These are phyloP conservation scores for Latrodectus hesperus DNA, from an alignment of 2,888 invertebrate species.

Conservation along the genomic window DNA sequence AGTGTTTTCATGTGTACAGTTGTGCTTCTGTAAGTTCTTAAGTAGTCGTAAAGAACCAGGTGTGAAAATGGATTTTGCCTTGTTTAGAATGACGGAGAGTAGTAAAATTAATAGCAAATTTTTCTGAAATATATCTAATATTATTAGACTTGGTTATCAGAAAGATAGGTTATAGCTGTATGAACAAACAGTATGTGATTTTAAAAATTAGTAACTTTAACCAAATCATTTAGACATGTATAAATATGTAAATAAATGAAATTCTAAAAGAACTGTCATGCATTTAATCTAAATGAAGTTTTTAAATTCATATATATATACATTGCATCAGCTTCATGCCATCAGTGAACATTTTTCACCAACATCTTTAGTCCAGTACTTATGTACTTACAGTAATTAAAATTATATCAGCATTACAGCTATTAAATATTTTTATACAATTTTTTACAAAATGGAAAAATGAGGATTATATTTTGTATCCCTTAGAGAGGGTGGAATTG, in stretches of 20 bases:
- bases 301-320: neutral
- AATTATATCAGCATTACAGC: constrained; percentile 8
- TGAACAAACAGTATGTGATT: neutral
- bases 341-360: constrained; percentile 11
- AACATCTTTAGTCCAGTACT: constrained; percentile 43
- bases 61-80: constrained; percentile 63
- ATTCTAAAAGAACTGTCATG: neutral
- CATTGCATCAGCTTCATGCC: neutral
- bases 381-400: constrained; percentile 5
- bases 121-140: neutral
- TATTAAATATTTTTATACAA: constrained; percentile 52
- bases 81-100: constrained; percentile 20
- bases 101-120: neutral
- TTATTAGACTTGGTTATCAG: neutral
- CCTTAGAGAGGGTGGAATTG: neutral
- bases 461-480: constrained; percentile 28
- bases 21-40: constrained; percentile 16
- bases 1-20: constrained; percentile 36
- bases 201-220: neutral
- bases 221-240: neutral
- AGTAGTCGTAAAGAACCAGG: constrained; percentile 15
- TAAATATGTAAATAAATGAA: constrained; percentile 48
- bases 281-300: constrained; percentile 14
- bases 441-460: constrained; percentile 38
- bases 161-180: neutral